phyloP scores from a whole-genome alignment of 2,888 invertebrate species.

The Hydrotaea cyrtoneurina region DNA sequence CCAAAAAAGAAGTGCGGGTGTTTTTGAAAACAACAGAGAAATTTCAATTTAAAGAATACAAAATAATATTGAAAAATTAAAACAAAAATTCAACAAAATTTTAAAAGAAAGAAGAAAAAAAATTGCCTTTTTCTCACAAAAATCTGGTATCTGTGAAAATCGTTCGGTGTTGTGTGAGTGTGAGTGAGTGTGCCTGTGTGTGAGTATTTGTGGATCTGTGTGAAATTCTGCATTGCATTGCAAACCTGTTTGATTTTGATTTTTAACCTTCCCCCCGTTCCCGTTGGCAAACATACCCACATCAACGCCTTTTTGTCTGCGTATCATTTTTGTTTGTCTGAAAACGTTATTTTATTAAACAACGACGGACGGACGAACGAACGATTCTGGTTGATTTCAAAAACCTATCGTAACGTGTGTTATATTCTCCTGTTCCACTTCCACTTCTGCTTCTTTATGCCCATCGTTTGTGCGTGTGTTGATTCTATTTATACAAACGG shows the following conservation, averaged over 20 bases:
- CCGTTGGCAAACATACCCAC: background rate
- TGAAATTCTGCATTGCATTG: slow-evolving; percentile 15
- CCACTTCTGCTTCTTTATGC: background rate
- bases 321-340: background rate
- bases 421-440: background rate
- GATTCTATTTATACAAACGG: background rate
- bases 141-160: too few species aligned
- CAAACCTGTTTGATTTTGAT: slow-evolving; percentile 5
- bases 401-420: background rate
- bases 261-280: background rate
- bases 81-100: too few species aligned
- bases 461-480: background rate
- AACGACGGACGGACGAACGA: background rate
- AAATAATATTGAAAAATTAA: too few species aligned
- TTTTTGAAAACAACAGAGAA: too few species aligned
- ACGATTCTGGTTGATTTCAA: background rate
- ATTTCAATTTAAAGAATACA: too few species aligned
- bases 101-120: too few species aligned
- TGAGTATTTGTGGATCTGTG: background rate
- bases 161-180: too few species aligned
- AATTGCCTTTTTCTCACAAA: too few species aligned
- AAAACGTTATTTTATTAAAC: background rate
- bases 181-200: background rate
- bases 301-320: background rate
- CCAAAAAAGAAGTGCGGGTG: too few species aligned